Conservation (phyloP, 2,888 invertebrate genomes). For the Andricus curvator region DNA sequence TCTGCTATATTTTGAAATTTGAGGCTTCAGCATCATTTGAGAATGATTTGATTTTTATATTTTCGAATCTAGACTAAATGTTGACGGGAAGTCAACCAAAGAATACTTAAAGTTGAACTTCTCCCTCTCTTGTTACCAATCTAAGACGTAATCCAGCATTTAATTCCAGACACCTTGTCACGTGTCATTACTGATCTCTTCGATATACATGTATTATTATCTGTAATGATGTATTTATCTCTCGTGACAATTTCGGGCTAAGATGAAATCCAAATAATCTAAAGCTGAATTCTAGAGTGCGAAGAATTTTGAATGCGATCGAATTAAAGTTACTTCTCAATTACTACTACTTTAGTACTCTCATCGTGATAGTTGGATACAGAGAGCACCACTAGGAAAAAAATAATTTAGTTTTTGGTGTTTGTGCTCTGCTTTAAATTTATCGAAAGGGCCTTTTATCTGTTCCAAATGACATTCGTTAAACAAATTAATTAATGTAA, state of each 20-base stretch:
- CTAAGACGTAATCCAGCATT: slow-evolving; percentile 32
- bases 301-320: slow-evolving; percentile 59
- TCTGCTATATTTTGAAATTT: not conserved
- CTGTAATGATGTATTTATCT: slow-evolving; percentile 31
- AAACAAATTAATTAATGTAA: not conserved
- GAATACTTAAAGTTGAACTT: slow-evolving; percentile 20
- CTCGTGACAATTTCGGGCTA: slow-evolving; percentile 40
- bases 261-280: slow-evolving; percentile 38
- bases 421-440: not conserved
- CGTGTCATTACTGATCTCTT: slow-evolving; percentile 35
- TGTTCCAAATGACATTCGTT: not conserved
- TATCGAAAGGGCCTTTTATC: not conserved
- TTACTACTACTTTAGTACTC: slow-evolving; percentile 45
- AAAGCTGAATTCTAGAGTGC: slow-evolving; percentile 30
- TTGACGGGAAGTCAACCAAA: slow-evolving; percentile 18
- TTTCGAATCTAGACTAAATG: not conserved
- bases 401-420: not conserved
- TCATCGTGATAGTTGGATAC: slow-evolving; percentile 23
- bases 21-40: not conserved
- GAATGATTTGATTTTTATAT: not conserved
- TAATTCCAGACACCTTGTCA: slow-evolving; percentile 32
- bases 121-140: slow-evolving; percentile 36
- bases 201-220: slow-evolving; percentile 38
- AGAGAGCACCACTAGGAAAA: slow-evolving; percentile 13
- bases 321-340: slow-evolving; percentile 52